Conservation (phyloP, 2,888 invertebrate species). For the Siphlonurus alternatus region DNA sequence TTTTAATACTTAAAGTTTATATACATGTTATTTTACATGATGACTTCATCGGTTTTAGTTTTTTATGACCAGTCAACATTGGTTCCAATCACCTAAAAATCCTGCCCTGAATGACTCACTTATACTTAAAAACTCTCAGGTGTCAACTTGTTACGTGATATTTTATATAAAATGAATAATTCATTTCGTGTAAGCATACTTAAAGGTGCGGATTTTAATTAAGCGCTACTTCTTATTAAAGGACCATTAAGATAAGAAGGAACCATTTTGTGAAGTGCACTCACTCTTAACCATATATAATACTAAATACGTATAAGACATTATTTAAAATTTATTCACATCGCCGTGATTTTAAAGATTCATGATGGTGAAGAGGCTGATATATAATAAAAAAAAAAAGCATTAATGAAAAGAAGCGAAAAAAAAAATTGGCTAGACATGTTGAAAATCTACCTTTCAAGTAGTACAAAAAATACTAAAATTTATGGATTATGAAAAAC, state of each 20-base stretch:
- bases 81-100: background rate
- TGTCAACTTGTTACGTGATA: background rate
- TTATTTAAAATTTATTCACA: too few species aligned
- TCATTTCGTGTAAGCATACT: background rate
- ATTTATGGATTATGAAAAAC: too few species aligned
- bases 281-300: too few species aligned
- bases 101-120: background rate
- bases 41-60: background rate
- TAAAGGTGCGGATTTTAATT: background rate
- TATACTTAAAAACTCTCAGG: background rate
- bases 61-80: background rate
- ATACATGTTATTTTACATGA: background rate
- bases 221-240: background rate
- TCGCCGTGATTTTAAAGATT: too few species aligned
- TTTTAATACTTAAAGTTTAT: too few species aligned
- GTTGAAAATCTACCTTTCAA: too few species aligned
- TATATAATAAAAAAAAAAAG: too few species aligned
- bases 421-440: too few species aligned
- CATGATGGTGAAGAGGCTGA: too few species aligned
- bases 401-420: too few species aligned
- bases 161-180: background rate
- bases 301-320: too few species aligned
- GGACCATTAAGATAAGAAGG: background rate
- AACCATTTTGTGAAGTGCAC: background rate
- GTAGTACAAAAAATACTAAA: too few species aligned